Conservation (phyloP, 2,113 vertebrate genomes). For the Prinia subflava region DNA sequence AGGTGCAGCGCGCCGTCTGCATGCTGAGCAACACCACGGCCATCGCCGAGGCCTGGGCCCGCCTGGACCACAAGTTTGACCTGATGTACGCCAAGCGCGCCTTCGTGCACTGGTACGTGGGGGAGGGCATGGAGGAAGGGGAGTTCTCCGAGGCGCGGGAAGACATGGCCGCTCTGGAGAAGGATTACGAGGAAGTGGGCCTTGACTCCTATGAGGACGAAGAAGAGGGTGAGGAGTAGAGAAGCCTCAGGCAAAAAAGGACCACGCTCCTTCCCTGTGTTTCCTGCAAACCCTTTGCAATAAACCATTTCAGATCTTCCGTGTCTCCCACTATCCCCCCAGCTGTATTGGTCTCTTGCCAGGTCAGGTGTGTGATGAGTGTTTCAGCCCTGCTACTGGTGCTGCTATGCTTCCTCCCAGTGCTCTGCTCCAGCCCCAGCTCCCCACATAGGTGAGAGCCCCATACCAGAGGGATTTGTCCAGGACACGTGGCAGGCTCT, state of each 20-base stretch:
- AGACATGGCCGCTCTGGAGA: conserved; percentile 72
- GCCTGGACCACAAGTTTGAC: conserved; percentile 3
- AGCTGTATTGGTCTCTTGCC: neutral
- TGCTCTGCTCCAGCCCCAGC: neutral
- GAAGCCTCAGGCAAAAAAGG: neutral
- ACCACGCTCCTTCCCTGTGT: neutral
- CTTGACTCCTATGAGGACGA: conserved; percentile 83
- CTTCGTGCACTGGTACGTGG: conserved; percentile 64
- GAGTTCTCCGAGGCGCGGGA: conserved; percentile 66
- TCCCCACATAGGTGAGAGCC: neutral
- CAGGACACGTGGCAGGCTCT: neutral
- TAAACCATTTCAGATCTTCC: conserved; percentile 19
- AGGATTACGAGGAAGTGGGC: conserved; percentile 83
- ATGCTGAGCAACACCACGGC: conserved; percentile 82
- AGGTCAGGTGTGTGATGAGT: neutral
- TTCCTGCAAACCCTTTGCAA: neutral
- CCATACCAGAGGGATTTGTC: too few relatives aligned
- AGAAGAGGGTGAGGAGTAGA: conserved; percentile 71
- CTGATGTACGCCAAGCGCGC: neutral
- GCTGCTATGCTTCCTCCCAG: neutral
- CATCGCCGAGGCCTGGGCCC: conserved; percentile 75
- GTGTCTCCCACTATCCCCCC: neutral
- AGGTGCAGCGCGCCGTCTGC: conserved; percentile 78
- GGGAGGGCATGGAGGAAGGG: conserved; percentile 68
- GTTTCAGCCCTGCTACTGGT: neutral